phyloP scores from a whole-genome alignment of 2,113 vertebrate species.

The Neodontobutis hainanensis region DNA sequence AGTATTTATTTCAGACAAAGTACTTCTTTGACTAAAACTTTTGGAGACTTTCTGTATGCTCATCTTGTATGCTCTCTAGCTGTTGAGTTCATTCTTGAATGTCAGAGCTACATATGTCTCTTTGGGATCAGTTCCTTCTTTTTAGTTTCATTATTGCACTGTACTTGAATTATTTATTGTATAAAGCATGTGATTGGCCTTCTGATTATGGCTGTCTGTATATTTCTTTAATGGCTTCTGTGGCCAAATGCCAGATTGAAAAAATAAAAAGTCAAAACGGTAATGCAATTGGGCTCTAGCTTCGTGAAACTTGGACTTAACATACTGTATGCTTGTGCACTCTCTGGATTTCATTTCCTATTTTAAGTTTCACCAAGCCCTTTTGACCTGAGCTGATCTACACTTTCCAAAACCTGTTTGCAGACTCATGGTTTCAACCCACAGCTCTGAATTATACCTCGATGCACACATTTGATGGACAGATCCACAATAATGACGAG shows the following conservation, averaged over 20 bases:
- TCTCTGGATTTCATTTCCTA: constrained; percentile 4
- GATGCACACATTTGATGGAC: constrained; percentile 12
- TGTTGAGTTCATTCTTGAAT: background rate
- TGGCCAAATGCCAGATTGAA: constrained; percentile 49
- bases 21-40: no score
- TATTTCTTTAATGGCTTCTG: constrained; percentile 53
- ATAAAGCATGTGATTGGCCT: constrained; percentile 14
- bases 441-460: constrained; percentile 5
- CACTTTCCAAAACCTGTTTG: background rate
- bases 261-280: constrained; percentile 22
- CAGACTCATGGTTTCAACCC: background rate
- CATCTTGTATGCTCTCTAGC: background rate
- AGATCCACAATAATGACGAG: constrained; percentile 4
- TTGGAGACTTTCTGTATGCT: background rate
- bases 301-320: constrained; percentile 18
- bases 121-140: constrained; percentile 22
- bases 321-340: constrained; percentile 1
- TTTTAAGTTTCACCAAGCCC: constrained; percentile 6
- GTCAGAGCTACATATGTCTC: background rate
- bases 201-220: constrained; percentile 46
- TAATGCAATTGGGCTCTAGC: constrained; percentile 20
- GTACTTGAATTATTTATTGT: constrained; percentile 19
- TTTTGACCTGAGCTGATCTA: constrained; percentile 3
- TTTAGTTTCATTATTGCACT: constrained; percentile 36
- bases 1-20: background rate